Evolutionary conservation across 2,113 vertebrate genomes (phyloP).

Genomic region (Cathartes aura): DNA sequence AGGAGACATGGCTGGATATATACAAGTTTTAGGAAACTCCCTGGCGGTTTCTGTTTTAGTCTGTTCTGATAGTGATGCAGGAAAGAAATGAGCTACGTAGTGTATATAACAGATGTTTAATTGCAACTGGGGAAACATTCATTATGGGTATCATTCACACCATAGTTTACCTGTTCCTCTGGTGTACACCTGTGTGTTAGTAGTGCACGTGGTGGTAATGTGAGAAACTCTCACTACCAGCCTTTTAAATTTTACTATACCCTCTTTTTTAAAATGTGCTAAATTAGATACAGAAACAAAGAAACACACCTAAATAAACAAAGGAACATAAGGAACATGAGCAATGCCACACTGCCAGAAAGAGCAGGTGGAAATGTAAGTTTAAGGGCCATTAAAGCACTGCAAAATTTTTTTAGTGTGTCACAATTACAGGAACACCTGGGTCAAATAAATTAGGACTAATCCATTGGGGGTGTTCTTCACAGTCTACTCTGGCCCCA

Average conservation of each 20-base stretch:
- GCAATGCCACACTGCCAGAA: slow-evolving; percentile 64
- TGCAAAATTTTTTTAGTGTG: slow-evolving; percentile 70
- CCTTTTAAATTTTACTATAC: slow-evolving; percentile 76
- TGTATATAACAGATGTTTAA: slow-evolving; percentile 59
- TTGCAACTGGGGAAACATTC: slow-evolving; percentile 64
- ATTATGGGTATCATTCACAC: slow-evolving; percentile 55
- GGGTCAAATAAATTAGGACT: slow-evolving; percentile 69
- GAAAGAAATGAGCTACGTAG: slow-evolving; percentile 46
- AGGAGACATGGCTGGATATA: background rate
- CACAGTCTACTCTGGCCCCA: slow-evolving; percentile 31
- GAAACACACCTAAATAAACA: slow-evolving; percentile 82
- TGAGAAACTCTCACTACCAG: slow-evolving; percentile 74
- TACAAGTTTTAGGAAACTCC: background rate
- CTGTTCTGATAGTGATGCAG: background rate
- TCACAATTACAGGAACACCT: slow-evolving; percentile 77
- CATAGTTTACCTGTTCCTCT: slow-evolving; percentile 67
- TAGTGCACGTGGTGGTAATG: slow-evolving; percentile 74
- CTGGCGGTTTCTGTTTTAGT: background rate
- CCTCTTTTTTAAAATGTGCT: slow-evolving; percentile 68
- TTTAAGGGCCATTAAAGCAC: slow-evolving; percentile 70
- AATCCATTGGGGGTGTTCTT: slow-evolving; percentile 63
- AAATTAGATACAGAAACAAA: slow-evolving; percentile 83
- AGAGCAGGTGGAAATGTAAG: slow-evolving; percentile 72
- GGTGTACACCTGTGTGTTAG: slow-evolving; percentile 68
- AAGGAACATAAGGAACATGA: slow-evolving; percentile 49